A percentile compares a stretch with the other conserved stretches of the same genome.
Evolutionary conservation across 1,140 invertebrate genomes (phyloP).

Genomic region (Drosophila micromelanica): DNA sequence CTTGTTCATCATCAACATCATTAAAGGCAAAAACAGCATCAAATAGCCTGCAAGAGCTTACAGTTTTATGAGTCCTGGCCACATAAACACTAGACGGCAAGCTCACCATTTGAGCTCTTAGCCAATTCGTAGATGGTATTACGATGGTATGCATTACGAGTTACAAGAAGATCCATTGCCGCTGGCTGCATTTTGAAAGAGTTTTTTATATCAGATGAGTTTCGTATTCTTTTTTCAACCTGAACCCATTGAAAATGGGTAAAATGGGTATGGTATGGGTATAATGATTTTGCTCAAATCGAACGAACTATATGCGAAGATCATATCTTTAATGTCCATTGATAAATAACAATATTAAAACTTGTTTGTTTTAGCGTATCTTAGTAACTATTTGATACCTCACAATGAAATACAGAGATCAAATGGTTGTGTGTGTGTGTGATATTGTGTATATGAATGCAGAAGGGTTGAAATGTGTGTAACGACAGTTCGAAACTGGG

Average conservation of each 20-base stretch:
- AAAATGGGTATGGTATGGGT: too few species aligned
- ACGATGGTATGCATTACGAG: conserved; percentile 32
- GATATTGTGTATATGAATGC: too few species aligned
- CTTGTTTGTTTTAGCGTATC: not conserved
- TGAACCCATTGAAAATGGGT: too few species aligned
- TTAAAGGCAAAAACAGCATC: conserved; percentile 33
- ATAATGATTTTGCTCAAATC: too few species aligned
- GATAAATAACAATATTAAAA: too few species aligned
- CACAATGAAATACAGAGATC: too few species aligned
- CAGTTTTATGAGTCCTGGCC: conserved; percentile 53
- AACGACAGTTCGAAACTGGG: too few species aligned
- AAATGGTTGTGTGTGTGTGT: too few species aligned
- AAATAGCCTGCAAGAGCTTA: conserved; percentile 28
- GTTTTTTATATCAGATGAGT: conserved; percentile 55
- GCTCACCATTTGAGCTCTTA: conserved; percentile 57
- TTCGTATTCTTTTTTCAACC: too few species aligned
- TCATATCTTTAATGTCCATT: not conserved
- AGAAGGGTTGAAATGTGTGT: too few species aligned
- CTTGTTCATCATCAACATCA: conserved; percentile 55
- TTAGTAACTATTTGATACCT: too few species aligned
- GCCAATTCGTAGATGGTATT: conserved; percentile 68
- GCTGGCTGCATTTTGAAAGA: conserved; percentile 68
- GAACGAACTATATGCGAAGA: too few species aligned
- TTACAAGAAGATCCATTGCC: conserved; percentile 71
- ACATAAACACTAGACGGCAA: conserved; percentile 41